Conservation (phyloP, 92 coral and sea anemone genomes). For the Epizoanthus stellaris region DNA sequence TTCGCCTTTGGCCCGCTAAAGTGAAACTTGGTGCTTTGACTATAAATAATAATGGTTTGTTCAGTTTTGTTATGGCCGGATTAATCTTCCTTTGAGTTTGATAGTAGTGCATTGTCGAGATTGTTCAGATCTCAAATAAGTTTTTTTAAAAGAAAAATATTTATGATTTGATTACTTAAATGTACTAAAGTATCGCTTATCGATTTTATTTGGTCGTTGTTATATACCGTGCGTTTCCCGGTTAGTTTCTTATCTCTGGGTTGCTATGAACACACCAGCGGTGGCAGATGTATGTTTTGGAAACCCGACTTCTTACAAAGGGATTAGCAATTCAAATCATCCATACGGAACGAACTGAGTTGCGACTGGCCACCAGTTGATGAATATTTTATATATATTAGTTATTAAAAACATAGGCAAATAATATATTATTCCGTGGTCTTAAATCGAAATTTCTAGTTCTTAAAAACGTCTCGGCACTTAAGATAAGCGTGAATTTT, state of each 20-base stretch:
- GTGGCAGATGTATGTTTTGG: constrained; percentile 14
- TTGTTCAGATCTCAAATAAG: too few relatives aligned
- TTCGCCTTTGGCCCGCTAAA: too few relatives aligned
- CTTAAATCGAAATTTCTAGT: not conserved
- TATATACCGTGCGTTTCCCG: too few relatives aligned
- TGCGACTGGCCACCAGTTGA: constrained; percentile 6
- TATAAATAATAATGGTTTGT: too few relatives aligned
- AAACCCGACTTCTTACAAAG: constrained; percentile 9
- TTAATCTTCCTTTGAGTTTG: too few relatives aligned
- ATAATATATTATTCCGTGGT: not conserved
- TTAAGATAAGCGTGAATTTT: not conserved
- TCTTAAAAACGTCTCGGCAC: not conserved
- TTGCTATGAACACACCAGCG: constrained; percentile 13
- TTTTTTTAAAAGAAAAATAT: too few relatives aligned
- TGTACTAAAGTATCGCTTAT: too few relatives aligned
- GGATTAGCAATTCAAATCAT: constrained; percentile 36
- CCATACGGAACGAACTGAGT: not conserved
- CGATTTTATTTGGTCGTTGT: too few relatives aligned
- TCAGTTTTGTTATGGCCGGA: too few relatives aligned
- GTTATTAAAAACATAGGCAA: not conserved
- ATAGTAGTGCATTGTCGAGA: too few relatives aligned
- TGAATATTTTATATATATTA: constrained; percentile 12
- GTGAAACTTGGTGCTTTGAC: too few relatives aligned
- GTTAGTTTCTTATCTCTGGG: not conserved
- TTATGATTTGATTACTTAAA: too few relatives aligned